Evolutionary conservation across 2,888 invertebrate species (phyloP).

Genomic region (Andrena trimmerana): DNA sequence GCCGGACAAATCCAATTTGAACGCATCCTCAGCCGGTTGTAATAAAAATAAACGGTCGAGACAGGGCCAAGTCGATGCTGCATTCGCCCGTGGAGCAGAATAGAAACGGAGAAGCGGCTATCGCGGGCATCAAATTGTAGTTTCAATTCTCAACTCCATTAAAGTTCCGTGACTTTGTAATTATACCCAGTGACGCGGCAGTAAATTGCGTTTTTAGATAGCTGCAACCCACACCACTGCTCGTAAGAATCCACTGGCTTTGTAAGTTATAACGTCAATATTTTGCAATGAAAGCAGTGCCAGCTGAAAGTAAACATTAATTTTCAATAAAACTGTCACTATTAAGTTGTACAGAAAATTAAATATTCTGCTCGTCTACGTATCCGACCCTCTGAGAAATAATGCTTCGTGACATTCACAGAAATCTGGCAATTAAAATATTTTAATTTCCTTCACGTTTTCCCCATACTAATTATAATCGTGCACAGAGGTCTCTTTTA

Average conservation of each 20-base stretch:
- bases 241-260: neutral
- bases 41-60: constrained; percentile 44
- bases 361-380: too few relatives aligned
- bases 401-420: too few relatives aligned
- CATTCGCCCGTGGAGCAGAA: constrained; percentile 9
- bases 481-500: too few relatives aligned
- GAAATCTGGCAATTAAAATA: too few relatives aligned
- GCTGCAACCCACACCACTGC: neutral
- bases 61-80: constrained; percentile 34
- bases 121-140: neutral
- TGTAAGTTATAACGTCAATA: too few relatives aligned
- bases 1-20: constrained; percentile 53
- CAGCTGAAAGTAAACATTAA: too few relatives aligned
- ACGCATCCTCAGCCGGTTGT: constrained; percentile 30
- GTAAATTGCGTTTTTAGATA: neutral
- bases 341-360: too few relatives aligned
- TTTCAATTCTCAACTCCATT: neutral
- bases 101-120: neutral
- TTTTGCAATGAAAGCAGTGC: too few relatives aligned
- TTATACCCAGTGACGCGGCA: neutral
- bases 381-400: too few relatives aligned
- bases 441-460: too few relatives aligned
- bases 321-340: too few relatives aligned
- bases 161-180: neutral
- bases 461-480: too few relatives aligned